A percentile compares a stretch with the other conserved stretches of the same genome.
These are phyloP conservation scores for Acrobeloides nanus DNA, from an alignment of 2,888 invertebrate species.

Conservation along the genomic window DNA sequence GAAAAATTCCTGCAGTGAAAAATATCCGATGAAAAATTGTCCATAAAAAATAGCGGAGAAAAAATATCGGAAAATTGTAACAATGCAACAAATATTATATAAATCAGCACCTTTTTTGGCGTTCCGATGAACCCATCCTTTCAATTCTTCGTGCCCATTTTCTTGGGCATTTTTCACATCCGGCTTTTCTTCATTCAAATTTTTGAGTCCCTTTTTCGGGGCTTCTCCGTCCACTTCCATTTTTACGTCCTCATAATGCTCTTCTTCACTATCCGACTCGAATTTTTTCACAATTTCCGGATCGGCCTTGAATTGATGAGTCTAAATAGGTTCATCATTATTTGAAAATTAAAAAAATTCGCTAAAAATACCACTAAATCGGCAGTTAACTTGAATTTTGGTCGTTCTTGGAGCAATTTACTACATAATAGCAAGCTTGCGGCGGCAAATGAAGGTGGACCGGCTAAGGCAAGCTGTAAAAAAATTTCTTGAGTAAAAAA, in stretches of 20 bases:
- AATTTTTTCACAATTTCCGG: conserved; percentile 5
- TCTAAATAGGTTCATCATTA: too few relatives aligned
- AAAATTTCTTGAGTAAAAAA: conserved; percentile 58
- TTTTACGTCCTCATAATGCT: conserved; percentile 3
- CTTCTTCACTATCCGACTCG: conserved; percentile 1
- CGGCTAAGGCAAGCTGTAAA: conserved; percentile 64
- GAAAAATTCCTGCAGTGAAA: too few relatives aligned
- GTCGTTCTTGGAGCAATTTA: conserved; percentile 60
- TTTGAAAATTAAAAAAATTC: conserved; percentile 2
- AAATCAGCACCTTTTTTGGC: too few relatives aligned
- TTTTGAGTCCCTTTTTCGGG: background rate
- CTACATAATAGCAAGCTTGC: conserved; percentile 74
- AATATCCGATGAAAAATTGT: too few relatives aligned
- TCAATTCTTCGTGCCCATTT: too few relatives aligned
- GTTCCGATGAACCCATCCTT: background rate
- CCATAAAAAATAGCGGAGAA: too few relatives aligned
- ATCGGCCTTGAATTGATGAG: conserved; percentile 2
- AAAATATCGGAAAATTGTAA: too few relatives aligned
- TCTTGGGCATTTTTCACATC: background rate
- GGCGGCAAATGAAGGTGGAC: conserved; percentile 71
- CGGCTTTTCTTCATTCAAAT: background rate
- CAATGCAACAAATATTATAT: background rate
- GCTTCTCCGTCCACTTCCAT: conserved; percentile 2
- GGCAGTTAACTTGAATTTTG: conserved; percentile 18
- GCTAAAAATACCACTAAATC: conserved; percentile 10